Evolutionary conservation across 2,888 invertebrate species (phyloP), one percentile per base, ranked within the genome.

Genomic region (Phytoseiulus persimilis): DNA sequence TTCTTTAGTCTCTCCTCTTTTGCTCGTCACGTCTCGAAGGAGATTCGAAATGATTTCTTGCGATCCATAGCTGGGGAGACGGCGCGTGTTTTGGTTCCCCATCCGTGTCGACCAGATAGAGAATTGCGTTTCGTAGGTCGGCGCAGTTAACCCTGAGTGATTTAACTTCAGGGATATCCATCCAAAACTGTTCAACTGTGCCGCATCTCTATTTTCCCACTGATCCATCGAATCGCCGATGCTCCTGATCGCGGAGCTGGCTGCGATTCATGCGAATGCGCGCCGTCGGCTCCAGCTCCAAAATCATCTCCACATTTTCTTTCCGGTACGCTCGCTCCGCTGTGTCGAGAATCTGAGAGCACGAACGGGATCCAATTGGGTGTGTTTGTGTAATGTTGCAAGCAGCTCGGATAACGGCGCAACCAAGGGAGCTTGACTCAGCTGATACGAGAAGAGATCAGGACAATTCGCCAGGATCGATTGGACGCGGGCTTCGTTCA

Each of bases 391-490:
- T 28, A 28, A 65, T 65, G 65, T 65, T 65, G 65, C 65, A 65
- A 65, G 65, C 65, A 65, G 65, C 65, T 65, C 65, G 65, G 65
- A 65, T 65, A 65, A 65, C 65, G 65, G 65, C 65, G 65, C 65
- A 65, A 65, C 65, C 18, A 23, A 65, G 65, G 65, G 65, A 65
- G 65, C 65, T n/a, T 65, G 65, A 65, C 65, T 14, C 65, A 65
- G 65, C 65, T 65, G 65, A 65, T 23, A 65, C 65, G 18, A 65
- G 65, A 65, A 23, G 65, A 65, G 65, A 65, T 65, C 65, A 65
- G 65, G 65, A 65, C 65, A 23, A 65, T 65, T 65, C 65, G 65
- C 65, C 65, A 65, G 65, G 65, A 65, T 65, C 65, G 65, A 65
- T 23, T 65, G 65, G 65, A 65, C 65, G 18, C 18, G n/a, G 65